phyloP scores from a whole-genome alignment of 2,797 vertebrate genomes.

The Hypotaenidia philippensis region DNA sequence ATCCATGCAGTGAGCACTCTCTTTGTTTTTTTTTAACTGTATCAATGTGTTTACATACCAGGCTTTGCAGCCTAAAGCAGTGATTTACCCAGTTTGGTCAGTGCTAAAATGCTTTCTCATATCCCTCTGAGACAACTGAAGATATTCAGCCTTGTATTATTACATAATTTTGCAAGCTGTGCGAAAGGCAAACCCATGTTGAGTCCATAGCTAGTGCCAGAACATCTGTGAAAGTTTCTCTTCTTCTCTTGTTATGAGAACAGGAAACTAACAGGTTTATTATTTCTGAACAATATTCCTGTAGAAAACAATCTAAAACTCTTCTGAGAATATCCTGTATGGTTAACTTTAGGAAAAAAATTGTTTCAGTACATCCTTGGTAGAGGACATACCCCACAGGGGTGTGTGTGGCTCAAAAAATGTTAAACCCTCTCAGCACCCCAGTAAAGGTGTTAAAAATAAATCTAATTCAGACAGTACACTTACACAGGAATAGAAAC shows the following conservation, averaged over 20 bases:
- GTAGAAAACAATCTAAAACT: constrained; percentile 61
- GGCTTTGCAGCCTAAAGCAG: not conserved
- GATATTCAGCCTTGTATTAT: constrained; percentile 61
- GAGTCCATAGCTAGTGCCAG: constrained; percentile 34
- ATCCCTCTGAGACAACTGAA: constrained; percentile 40
- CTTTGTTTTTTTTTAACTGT: not conserved
- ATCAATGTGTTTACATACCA: not conserved
- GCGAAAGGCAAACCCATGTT: constrained; percentile 36
- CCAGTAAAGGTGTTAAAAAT: not conserved
- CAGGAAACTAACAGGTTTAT: constrained; percentile 60
- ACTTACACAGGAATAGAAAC: not conserved
- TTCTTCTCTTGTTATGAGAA: constrained; percentile 37
- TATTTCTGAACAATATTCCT: constrained; percentile 56
- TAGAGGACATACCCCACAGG: constrained; percentile 40
- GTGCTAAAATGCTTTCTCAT: constrained; percentile 18
- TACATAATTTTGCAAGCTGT: constrained; percentile 27
- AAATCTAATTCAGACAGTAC: not conserved
- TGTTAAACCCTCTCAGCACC: constrained; percentile 30
- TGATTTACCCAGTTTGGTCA: not conserved
- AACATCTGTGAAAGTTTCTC: constrained; percentile 29
- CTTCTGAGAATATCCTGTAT: constrained; percentile 33
- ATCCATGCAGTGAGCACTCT: constrained; percentile 92
- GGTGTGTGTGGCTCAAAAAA: constrained; percentile 1
- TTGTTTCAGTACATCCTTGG: constrained; percentile 45
- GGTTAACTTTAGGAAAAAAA: constrained; percentile 58